Evolutionary conservation across 1,140 invertebrate species (phyloP).

Genomic region (Drosophila bipectinata): DNA sequence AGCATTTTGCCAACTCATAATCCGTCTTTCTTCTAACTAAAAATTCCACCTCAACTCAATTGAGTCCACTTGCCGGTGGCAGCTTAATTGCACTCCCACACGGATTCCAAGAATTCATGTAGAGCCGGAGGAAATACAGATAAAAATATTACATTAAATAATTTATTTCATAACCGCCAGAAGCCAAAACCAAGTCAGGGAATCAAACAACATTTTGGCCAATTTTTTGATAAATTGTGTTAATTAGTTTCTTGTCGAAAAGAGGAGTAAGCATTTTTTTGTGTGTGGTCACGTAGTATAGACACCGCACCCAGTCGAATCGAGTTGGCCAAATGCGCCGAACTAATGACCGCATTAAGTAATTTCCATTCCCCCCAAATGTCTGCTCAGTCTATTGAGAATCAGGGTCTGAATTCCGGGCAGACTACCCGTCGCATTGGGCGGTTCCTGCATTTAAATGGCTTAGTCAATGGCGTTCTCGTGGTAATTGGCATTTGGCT

Average conservation of each 20-base stretch:
- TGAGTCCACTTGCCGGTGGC: slow-evolving; percentile 14
- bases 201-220: neutral
- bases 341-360: slow-evolving; percentile 63
- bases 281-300: slow-evolving; percentile 29
- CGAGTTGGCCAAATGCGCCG: slow-evolving; percentile 57
- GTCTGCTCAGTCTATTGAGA: slow-evolving; percentile 8
- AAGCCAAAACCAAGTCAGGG: neutral
- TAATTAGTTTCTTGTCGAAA: neutral
- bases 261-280: neutral
- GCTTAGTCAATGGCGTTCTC: slow-evolving; percentile 63
- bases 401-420: slow-evolving; percentile 16
- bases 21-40: slow-evolving; percentile 8
- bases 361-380: slow-evolving; percentile 48
- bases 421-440: slow-evolving; percentile 6
- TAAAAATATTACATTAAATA: neutral
- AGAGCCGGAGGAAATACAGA: neutral
- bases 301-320: slow-evolving; percentile 37
- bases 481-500: slow-evolving; percentile 70
- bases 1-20: slow-evolving; percentile 40
- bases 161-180: neutral
- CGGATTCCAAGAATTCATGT: neutral
- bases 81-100: slow-evolving; percentile 13
- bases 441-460: slow-evolving; percentile 52
- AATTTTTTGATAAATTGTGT: neutral
- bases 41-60: slow-evolving; percentile 20